phyloP scores from a whole-genome alignment of 2,888 invertebrate genomes.

The Pyrochroa serraticornis region DNA sequence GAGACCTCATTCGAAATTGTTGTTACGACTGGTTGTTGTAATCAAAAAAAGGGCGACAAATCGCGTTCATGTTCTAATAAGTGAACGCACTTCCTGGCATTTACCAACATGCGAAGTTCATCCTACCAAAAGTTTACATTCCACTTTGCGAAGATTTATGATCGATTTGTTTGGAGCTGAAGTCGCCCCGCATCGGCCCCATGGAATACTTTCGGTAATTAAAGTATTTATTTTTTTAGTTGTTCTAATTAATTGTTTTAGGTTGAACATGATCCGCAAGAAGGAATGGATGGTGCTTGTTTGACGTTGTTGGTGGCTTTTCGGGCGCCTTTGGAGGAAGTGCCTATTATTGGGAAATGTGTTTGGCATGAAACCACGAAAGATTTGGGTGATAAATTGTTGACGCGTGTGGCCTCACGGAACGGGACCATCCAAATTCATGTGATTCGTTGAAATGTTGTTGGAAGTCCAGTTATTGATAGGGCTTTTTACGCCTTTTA shows the following conservation, averaged over 20 bases:
- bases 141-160: constrained; percentile 87
- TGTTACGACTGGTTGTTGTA: constrained; percentile 78
- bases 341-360: constrained; percentile 85
- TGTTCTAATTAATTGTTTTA: constrained; percentile 30
- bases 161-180: constrained; percentile 89
- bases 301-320: constrained; percentile 84
- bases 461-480: background rate
- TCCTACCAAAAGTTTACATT: constrained; percentile 84
- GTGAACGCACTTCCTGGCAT: constrained; percentile 83
- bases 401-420: constrained; percentile 71
- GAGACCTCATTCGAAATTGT: constrained; percentile 72
- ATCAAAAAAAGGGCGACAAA: constrained; percentile 83
- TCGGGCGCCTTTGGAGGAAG: constrained; percentile 83
- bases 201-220: constrained; percentile 72
- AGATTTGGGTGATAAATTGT: constrained; percentile 71
- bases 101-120: constrained; percentile 89
- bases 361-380: constrained; percentile 84
- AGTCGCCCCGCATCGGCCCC: constrained; percentile 82
- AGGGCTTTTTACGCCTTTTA: too few relatives aligned
- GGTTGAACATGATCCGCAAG: constrained; percentile 69
- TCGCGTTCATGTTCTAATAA: constrained; percentile 81
- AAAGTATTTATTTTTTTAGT: background rate
- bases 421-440: constrained; percentile 81
- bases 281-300: constrained; percentile 77
- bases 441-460: constrained; percentile 71